Conservation (phyloP, 2,888 invertebrate species). For the Urechis unicinctus region DNA sequence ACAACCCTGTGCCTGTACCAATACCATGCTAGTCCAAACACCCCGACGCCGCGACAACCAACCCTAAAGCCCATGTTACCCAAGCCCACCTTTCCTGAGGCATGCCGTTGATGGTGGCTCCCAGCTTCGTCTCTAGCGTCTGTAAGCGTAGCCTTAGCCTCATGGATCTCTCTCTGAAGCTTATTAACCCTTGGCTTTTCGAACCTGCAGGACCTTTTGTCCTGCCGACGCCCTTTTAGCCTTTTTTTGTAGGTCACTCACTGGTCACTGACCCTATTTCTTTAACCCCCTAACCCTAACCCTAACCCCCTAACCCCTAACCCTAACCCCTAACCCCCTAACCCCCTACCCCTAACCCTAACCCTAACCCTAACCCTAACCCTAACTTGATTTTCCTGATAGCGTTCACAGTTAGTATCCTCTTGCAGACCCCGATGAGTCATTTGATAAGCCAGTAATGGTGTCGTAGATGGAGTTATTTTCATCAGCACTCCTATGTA, state of each 20-base stretch:
- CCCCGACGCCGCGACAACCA: conserved; percentile 19
- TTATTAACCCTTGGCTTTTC: conserved; percentile 15
- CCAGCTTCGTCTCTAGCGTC: conserved; percentile 16
- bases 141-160: conserved; percentile 9
- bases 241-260: no score
- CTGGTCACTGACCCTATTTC: conserved; percentile 16
- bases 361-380: conserved; percentile 14
- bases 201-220: no score
- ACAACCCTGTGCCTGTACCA: no score
- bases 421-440: no score
- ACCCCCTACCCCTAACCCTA: conserved; percentile 15
- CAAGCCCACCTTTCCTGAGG: no score
- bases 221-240: no score
- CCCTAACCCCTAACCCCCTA: conserved; percentile 13
- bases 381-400: no score
- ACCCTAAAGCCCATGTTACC: conserved; percentile 16
- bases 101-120: no score
- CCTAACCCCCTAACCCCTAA: conserved; percentile 16
- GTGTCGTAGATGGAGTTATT: no score
- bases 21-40: no score
- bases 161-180: conserved; percentile 5
- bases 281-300: conserved; percentile 18
- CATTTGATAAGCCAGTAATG: no score
- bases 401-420: conserved; percentile 10
- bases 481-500: no score